A percentile compares a stretch with the other conserved stretches of the same genome.
Evolutionary conservation across 2,797 vertebrate genomes (phyloP).

Genomic region (Astyanax mexicanus): DNA sequence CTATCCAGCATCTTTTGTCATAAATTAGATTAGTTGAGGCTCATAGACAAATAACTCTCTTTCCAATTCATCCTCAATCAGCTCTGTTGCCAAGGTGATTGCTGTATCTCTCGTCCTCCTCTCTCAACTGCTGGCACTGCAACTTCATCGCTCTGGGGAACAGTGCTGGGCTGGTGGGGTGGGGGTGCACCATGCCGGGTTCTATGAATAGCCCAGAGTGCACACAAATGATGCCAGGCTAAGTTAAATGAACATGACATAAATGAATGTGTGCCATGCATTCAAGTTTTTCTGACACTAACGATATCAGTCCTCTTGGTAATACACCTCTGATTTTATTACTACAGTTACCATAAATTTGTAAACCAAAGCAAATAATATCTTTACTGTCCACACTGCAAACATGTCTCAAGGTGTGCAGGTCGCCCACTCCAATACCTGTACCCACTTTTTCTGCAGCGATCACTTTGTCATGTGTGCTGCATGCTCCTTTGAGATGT

Average conservation of each 20-base stretch:
- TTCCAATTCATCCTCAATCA: constrained; percentile 77
- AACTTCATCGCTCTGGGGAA: constrained; percentile 75
- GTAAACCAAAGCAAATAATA: too few relatives aligned
- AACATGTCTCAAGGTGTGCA: too few relatives aligned
- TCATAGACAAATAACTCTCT: constrained; percentile 73
- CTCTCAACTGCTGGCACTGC: constrained; percentile 73
- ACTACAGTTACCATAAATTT: too few relatives aligned
- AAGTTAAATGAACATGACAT: constrained; percentile 62
- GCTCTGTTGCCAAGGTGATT: constrained; percentile 75
- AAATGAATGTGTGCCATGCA: constrained; percentile 55
- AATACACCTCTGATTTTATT: background rate
- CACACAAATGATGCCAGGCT: constrained; percentile 65
- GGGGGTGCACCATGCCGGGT: constrained; percentile 68
- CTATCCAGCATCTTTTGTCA: constrained; percentile 57
- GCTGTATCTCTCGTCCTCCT: constrained; percentile 71
- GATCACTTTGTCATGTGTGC: too few relatives aligned
- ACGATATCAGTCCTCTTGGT: constrained; percentile 34
- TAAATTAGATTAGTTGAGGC: constrained; percentile 77
- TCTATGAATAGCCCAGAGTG: constrained; percentile 77
- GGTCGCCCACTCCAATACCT: too few relatives aligned
- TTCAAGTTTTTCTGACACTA: constrained; percentile 35
- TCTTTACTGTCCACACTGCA: too few relatives aligned
- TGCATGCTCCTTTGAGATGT: too few relatives aligned
- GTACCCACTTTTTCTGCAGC: too few relatives aligned
- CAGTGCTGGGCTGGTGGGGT: constrained; percentile 64